Conservation (phyloP, 2,113 vertebrate species). For the Myotis brandtii region DNA sequence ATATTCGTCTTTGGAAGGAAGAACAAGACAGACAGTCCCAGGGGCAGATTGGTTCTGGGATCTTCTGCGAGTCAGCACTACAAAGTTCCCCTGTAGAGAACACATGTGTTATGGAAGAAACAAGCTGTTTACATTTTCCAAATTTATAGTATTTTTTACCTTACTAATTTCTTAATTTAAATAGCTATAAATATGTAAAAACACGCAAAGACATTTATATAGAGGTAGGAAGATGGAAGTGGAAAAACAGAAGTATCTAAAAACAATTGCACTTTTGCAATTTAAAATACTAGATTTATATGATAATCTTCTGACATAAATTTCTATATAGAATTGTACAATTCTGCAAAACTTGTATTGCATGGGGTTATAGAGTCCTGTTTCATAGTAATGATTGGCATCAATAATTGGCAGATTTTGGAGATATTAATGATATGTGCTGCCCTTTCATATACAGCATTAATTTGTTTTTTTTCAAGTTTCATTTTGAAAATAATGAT, state of each 20-base stretch:
- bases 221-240: background rate
- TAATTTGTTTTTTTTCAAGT: background rate
- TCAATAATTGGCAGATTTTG: background rate
- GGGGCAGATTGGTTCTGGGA: slow-evolving; percentile 44
- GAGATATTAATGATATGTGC: background rate
- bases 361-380: background rate
- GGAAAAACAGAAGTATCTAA: background rate
- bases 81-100: slow-evolving; percentile 62
- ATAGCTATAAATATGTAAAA: background rate
- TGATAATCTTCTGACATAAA: background rate
- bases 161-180: background rate
- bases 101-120: slow-evolving; percentile 58
- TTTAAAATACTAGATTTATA: background rate
- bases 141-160: background rate
- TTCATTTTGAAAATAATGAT: slow-evolving; percentile 9
- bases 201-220: background rate
- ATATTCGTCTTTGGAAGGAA: slow-evolving; percentile 66
- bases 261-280: background rate
- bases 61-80: slow-evolving; percentile 60
- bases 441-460: background rate
- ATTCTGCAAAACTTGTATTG: background rate
- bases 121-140: slow-evolving; percentile 58
- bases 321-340: background rate
- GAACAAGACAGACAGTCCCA: slow-evolving; percentile 37
- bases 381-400: background rate